phyloP scores from a whole-genome alignment of 2,113 vertebrate species.

The Penelope pileata region DNA sequence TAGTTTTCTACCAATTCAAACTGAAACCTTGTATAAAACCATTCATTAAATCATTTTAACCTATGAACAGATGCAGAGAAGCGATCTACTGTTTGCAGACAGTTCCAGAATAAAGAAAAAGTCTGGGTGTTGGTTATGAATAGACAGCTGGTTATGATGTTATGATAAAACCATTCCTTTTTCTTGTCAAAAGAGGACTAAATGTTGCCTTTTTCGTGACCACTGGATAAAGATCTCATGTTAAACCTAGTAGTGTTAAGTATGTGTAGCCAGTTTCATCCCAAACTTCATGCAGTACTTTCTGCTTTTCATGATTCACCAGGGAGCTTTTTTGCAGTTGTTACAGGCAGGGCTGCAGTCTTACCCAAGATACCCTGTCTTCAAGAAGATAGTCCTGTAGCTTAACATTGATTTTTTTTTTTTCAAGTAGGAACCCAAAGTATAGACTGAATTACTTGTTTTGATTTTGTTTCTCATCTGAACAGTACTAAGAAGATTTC shows the following conservation, averaged over 20 bases:
- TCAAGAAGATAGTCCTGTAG: background rate
- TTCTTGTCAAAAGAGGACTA: background rate
- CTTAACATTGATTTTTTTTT: background rate
- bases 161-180: background rate
- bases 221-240: background rate
- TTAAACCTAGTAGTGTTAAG: background rate
- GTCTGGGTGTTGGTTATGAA: background rate
- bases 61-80: background rate
- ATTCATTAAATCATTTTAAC: background rate
- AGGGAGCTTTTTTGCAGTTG: background rate
- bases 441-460: background rate
- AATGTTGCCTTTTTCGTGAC: background rate
- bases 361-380: background rate
- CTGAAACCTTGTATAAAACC: background rate
- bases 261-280: background rate
- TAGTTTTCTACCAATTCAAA: background rate
- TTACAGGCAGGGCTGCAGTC: no score
- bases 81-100: background rate
- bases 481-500: background rate
- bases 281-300: background rate
- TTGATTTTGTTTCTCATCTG: background rate
- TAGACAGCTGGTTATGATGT: background rate
- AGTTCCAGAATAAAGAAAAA: background rate
- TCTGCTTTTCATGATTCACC: background rate
- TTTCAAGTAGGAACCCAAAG: no score